Evolutionary conservation across 1,140 invertebrate species (phyloP).

Genomic region (Diorhabda carinulata): DNA sequence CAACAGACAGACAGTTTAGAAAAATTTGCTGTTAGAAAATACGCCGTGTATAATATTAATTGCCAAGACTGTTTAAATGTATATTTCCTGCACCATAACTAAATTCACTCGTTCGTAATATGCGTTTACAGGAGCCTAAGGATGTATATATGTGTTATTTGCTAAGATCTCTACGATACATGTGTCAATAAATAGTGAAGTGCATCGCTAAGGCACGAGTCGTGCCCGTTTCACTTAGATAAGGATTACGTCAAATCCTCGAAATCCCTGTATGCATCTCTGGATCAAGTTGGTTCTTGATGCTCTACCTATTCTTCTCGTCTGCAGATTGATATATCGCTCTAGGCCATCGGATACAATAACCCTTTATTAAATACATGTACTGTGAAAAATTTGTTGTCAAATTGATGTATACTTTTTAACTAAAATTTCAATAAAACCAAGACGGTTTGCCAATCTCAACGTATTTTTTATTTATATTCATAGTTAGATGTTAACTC

Average conservation of each 20-base stretch:
- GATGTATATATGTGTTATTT: slow-evolving; percentile 11
- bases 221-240: slow-evolving; percentile 17
- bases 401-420: too few species aligned
- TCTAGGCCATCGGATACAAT: neutral
- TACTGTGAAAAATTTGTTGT: neutral
- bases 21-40: too few species aligned
- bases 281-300: slow-evolving; percentile 16
- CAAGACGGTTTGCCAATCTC: too few species aligned
- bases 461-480: too few species aligned
- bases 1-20: too few species aligned
- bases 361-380: slow-evolving; percentile 4
- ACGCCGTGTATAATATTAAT: too few species aligned
- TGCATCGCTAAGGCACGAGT: slow-evolving; percentile 19
- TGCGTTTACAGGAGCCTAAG: slow-evolving; percentile 10
- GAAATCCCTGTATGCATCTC: slow-evolving; percentile 22
- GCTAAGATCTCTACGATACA: slow-evolving; percentile 18
- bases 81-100: neutral
- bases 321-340: slow-evolving; percentile 14
- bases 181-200: slow-evolving; percentile 22
- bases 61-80: too few species aligned
- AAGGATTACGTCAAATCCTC: slow-evolving; percentile 27
- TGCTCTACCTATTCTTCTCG: slow-evolving; percentile 3
- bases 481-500: too few species aligned
- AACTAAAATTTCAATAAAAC: too few species aligned
- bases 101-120: neutral